A percentile compares a stretch with the other conserved stretches of the same genome.
Evolutionary conservation across 2,113 vertebrate species (phyloP).

Genomic region (Cepphus grylle): DNA sequence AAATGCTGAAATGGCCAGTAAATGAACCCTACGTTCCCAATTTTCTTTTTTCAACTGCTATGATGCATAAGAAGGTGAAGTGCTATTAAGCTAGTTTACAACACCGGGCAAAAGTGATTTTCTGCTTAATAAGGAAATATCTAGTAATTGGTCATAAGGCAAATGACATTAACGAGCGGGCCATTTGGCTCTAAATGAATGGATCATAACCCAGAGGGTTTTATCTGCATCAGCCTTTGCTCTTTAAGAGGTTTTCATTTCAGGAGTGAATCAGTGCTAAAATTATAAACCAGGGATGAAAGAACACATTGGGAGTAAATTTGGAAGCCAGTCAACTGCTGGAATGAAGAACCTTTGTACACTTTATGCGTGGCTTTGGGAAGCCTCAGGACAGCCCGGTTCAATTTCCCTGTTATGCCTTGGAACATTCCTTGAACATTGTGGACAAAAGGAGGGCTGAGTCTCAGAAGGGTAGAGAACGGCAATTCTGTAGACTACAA

Average conservation of each 20-base stretch:
- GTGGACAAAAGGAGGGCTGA: not conserved
- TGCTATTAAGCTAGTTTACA: conserved; percentile 20
- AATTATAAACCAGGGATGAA: conserved; percentile 40
- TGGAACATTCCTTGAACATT: not conserved
- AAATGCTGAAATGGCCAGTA: not conserved
- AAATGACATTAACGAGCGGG: conserved; percentile 26
- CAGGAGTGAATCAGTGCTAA: conserved; percentile 74
- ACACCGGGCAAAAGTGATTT: not conserved
- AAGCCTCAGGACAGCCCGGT: not conserved
- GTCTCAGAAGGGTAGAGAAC: not conserved
- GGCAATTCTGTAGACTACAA: not conserved
- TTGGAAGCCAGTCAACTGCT: not conserved
- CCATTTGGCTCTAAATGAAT: conserved; percentile 43
- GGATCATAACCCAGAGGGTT: conserved; percentile 32
- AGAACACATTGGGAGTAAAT: not conserved
- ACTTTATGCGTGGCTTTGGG: not conserved
- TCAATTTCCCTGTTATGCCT: not conserved
- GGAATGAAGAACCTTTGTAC: not conserved
- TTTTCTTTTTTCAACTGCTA: not conserved
- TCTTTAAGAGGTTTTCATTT: conserved; percentile 73
- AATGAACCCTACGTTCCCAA: not conserved
- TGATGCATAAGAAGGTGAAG: not conserved
- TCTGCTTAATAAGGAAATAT: conserved; percentile 56
- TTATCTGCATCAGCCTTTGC: conserved; percentile 39
- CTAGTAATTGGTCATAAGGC: conserved; percentile 54